phyloP scores from a whole-genome alignment of 2,888 invertebrate genomes.

The Dryocosmus kuriphilus region DNA sequence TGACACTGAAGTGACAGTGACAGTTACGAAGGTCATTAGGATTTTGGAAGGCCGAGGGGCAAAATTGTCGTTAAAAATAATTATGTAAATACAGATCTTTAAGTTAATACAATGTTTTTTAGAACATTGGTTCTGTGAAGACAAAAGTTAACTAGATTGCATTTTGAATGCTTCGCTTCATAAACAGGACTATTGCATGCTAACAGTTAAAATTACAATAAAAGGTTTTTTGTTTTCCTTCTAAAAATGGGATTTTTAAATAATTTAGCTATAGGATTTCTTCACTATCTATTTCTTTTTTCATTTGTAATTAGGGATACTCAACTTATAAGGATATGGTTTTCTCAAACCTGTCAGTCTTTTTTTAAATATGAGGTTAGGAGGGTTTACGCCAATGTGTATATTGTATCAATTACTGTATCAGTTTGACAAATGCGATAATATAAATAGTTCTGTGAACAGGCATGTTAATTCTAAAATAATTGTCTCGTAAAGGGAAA shows the following conservation, averaged over 20 bases:
- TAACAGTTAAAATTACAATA: background rate
- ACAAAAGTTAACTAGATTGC: conserved; percentile 8
- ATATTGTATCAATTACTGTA: too few species aligned
- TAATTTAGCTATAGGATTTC: background rate
- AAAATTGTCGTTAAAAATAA: background rate
- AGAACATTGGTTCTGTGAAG: background rate
- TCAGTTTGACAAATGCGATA: too few species aligned
- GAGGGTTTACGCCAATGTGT: too few species aligned
- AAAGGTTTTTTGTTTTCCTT: background rate
- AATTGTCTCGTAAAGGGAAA: too few species aligned
- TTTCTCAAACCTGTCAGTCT: too few species aligned
- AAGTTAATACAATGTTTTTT: background rate
- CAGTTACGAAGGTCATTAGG: background rate
- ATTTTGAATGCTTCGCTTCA: background rate
- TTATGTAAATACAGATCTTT: background rate
- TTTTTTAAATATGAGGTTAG: too few species aligned
- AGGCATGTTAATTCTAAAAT: too few species aligned
- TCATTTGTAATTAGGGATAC: too few species aligned
- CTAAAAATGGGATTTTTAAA: background rate
- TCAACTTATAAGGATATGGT: too few species aligned
- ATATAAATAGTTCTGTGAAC: too few species aligned
- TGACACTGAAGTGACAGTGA: conserved; percentile 13
- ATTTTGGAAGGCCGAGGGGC: background rate
- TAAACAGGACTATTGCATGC: background rate
- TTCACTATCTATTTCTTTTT: background rate